Evolutionary conservation across 35 echinoderm and acorn worm genomes (phyloP).

Genomic region (Strongylocentrotus purpuratus): DNA sequence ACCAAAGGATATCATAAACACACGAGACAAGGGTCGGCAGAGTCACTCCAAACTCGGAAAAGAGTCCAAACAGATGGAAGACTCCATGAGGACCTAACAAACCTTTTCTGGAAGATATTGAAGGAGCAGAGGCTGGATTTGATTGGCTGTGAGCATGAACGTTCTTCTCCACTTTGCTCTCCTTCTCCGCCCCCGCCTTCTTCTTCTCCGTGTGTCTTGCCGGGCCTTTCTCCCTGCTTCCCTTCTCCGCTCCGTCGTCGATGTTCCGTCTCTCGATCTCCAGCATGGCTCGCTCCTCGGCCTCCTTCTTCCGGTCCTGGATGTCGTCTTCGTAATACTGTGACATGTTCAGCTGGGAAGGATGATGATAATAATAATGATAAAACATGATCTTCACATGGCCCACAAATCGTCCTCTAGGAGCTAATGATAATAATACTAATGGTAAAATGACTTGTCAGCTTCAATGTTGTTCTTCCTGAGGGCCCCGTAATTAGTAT

Average conservation of each 20-base stretch:
- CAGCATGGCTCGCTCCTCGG: conserved; percentile 71
- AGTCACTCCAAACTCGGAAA: background rate
- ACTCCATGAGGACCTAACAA: background rate
- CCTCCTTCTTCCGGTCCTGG: conserved; percentile 88
- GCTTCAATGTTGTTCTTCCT: too few relatives aligned
- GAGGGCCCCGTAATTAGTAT: too few relatives aligned
- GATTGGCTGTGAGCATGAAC: background rate
- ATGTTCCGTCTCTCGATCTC: conserved; percentile 64
- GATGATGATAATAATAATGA: background rate
- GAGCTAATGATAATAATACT: too few relatives aligned
- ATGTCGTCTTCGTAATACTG: conserved; percentile 85
- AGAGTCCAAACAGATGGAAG: background rate
- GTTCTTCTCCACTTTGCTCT: conserved; percentile 50
- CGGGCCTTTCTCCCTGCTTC: conserved; percentile 45
- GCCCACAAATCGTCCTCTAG: too few relatives aligned
- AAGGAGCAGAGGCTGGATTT: background rate
- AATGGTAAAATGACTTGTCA: too few relatives aligned
- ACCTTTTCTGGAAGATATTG: conserved; percentile 64
- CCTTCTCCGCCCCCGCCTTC: conserved; percentile 45
- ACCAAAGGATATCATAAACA: background rate
- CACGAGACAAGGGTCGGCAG: background rate
- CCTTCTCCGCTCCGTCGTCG: conserved; percentile 60
- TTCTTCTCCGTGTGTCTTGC: conserved; percentile 70
- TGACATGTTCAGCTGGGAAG: conserved; percentile 57
- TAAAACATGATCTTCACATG: too few relatives aligned